Percentiles rank a stretch among this genome's conserved stretches.
These are phyloP conservation scores for Tetragonula clypearis DNA, from an alignment of 1,140 invertebrate genomes.

Conservation along the genomic window DNA sequence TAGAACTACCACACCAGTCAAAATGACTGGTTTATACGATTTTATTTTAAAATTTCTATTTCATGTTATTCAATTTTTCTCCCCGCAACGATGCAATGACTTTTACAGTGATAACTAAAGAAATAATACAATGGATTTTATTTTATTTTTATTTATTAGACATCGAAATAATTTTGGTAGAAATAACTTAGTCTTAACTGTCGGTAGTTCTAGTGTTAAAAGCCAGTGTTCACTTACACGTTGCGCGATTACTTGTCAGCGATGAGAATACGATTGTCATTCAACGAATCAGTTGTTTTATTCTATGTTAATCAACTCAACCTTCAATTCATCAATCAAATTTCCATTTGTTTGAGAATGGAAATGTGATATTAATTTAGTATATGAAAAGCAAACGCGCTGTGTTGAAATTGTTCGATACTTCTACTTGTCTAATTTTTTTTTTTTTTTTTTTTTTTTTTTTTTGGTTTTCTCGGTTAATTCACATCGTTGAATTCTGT, in stretches of 20 bases:
- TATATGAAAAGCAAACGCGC: not conserved
- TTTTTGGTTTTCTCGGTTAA: not conserved
- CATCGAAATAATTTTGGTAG: too few relatives aligned
- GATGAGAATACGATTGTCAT: not conserved
- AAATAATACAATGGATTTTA: too few relatives aligned
- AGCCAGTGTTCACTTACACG: not conserved
- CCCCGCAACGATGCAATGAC: too few relatives aligned
- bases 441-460: not conserved
- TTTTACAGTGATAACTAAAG: too few relatives aligned
- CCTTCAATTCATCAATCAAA: too few relatives aligned
- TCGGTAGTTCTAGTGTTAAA: not conserved
- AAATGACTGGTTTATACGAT: too few relatives aligned
- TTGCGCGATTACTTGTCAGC: not conserved
- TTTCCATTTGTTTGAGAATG: not conserved
- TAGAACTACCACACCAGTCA: too few relatives aligned
- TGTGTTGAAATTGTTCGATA: not conserved
- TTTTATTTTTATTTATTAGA: too few relatives aligned
- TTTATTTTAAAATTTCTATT: too few relatives aligned
- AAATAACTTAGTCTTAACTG: too few relatives aligned
- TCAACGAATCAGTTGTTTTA: not conserved
- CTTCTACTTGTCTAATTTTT: not conserved
- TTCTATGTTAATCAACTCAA: too few relatives aligned
- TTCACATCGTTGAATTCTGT: not conserved
- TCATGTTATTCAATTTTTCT: too few relatives aligned
- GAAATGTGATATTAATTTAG: not conserved